phyloP scores from a whole-genome alignment of 2,888 invertebrate species.

The Lepidochitona cinerea region DNA sequence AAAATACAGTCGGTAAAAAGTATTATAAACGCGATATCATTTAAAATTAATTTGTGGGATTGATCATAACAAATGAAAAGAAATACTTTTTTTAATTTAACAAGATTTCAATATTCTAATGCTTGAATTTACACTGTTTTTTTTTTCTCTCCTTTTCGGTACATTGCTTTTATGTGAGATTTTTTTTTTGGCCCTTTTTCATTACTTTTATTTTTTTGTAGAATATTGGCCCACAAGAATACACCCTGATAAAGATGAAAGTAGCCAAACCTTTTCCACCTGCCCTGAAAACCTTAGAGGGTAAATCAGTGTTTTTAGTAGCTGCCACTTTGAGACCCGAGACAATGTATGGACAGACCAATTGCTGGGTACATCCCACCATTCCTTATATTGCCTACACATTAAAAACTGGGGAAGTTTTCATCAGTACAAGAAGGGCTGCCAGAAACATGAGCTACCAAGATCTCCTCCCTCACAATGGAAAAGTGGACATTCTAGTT shows the following conservation, averaged over 20 bases:
- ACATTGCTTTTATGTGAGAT: no score
- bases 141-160: no score
- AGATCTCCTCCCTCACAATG: constrained; percentile 86
- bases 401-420: constrained; percentile 79
- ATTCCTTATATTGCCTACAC: constrained; percentile 92
- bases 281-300: constrained; percentile 72
- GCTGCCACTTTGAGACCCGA: constrained; percentile 99
- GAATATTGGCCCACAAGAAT: constrained; percentile 98
- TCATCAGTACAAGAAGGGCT: constrained; percentile 88
- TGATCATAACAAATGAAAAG: no score
- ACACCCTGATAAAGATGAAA: constrained; percentile 95
- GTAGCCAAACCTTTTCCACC: constrained; percentile 81
- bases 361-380: constrained; percentile 98
- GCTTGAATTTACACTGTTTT: no score
- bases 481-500: constrained; percentile 80
- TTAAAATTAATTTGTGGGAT: no score
- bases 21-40: no score
- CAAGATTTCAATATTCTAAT: no score
- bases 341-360: constrained; percentile 99
- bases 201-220: constrained; percentile 42
- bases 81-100: no score
- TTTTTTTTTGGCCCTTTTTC: no score
- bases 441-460: constrained; percentile 97
- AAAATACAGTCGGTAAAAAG: no score
- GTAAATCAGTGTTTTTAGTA: constrained; percentile 81